Evolutionary conservation across 2,797 vertebrate genomes (phyloP).

Genomic region (Pempheris klunzingeri): DNA sequence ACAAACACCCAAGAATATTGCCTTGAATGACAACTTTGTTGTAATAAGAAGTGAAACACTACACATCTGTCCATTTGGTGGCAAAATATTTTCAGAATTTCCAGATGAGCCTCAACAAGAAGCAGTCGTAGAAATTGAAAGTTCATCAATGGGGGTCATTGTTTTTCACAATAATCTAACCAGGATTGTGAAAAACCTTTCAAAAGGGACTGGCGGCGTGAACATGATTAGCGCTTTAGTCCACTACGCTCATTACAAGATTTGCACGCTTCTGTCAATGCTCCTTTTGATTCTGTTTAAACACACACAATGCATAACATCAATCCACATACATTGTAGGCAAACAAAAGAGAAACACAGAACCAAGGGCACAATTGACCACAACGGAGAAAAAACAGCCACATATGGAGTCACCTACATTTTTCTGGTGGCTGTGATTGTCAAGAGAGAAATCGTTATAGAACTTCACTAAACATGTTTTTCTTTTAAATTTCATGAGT

Average conservation of each 20-base stretch:
- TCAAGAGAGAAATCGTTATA: not conserved
- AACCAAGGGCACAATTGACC: not conserved
- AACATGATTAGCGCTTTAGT: slow-evolving; percentile 39
- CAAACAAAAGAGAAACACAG: not conserved
- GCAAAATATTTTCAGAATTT: slow-evolving; percentile 12
- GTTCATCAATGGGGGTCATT: slow-evolving; percentile 37
- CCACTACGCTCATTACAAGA: slow-evolving; percentile 35
- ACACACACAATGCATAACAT: slow-evolving; percentile 15
- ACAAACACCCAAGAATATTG: not conserved
- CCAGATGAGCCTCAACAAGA: not conserved
- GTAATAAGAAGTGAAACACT: slow-evolving; percentile 40
- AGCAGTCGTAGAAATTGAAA: not conserved
- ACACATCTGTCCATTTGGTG: slow-evolving; percentile 12
- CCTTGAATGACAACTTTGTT: not conserved
- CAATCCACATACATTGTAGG: slow-evolving; percentile 1
- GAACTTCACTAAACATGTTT: not conserved
- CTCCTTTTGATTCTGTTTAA: slow-evolving; percentile 37
- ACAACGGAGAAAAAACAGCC: not conserved
- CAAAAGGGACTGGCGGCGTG: not conserved
- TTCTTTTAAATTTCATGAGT: not conserved
- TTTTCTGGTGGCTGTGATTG: not conserved
- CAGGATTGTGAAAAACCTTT: slow-evolving; percentile 35
- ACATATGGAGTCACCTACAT: not conserved
- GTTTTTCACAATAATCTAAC: slow-evolving; percentile 37
- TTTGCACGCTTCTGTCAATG: slow-evolving; percentile 37